phyloP scores from a whole-genome alignment of 2,797 vertebrate genomes.

The Erpetoichthys calabaricus region DNA sequence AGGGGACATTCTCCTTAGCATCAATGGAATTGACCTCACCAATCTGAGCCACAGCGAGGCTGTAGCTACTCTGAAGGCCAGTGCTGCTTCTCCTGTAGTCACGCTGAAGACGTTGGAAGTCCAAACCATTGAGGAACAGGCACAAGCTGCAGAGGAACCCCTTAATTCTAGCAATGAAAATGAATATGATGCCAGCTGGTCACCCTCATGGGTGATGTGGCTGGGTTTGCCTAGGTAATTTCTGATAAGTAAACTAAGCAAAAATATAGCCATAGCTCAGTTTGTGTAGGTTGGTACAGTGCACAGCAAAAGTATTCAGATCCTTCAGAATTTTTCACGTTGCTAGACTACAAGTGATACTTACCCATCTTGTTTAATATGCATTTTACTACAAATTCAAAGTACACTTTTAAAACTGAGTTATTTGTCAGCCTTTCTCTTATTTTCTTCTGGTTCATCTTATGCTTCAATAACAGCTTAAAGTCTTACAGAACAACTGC shows the following conservation, averaged over 20 bases:
- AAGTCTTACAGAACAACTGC: no score
- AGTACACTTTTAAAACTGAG: no score
- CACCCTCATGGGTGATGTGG: constrained; percentile 96
- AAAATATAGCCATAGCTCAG: no score
- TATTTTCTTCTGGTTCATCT: no score
- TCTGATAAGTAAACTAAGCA: background rate
- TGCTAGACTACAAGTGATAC: no score
- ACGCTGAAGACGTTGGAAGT: constrained; percentile 82
- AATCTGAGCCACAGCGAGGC: constrained; percentile 89
- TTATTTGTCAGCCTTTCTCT: no score
- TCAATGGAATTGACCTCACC: constrained; percentile 88
- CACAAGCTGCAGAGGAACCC: constrained; percentile 56
- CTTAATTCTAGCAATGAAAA: constrained; percentile 70
- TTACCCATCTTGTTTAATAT: no score
- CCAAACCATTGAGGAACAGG: constrained; percentile 66
- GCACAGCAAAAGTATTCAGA: no score
- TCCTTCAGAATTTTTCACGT: no score
- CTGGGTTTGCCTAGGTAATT: constrained; percentile 84
- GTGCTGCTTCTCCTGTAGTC: constrained; percentile 73
- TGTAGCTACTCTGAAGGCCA: constrained; percentile 88
- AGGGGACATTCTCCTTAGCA: constrained; percentile 90
- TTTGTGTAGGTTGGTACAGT: no score
- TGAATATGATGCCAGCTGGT: constrained; percentile 91
- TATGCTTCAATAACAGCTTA: no score
- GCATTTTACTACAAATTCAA: no score